Conservation (phyloP, 2,888 invertebrate genomes). For the Scelioninae gen. 2 region DNA sequence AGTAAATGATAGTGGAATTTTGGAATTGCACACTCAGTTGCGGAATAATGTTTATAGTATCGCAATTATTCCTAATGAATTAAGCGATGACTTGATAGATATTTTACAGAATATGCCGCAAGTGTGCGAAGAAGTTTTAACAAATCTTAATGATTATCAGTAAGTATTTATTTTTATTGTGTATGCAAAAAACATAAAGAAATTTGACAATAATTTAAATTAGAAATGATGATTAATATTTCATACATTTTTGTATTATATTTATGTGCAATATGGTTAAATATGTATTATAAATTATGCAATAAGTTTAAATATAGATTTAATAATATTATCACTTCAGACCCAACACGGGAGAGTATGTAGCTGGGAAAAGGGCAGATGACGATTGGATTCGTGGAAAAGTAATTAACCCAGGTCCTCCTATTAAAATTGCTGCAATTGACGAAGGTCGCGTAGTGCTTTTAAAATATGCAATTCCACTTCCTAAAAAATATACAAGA, state of each 20-base stretch:
- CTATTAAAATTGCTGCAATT: constrained; percentile 62
- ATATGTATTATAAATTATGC: too few relatives aligned
- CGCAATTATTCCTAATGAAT: constrained; percentile 51
- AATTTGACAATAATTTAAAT: too few relatives aligned
- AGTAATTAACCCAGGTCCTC: constrained; percentile 56
- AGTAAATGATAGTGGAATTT: constrained; percentile 40
- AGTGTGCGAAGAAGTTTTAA: constrained; percentile 35
- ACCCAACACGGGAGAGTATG: constrained; percentile 64
- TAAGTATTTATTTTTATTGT: constrained; percentile 35
- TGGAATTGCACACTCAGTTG: constrained; percentile 58
- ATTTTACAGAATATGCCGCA: constrained; percentile 54
- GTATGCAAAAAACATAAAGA: too few relatives aligned
- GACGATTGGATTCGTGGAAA: constrained; percentile 69
- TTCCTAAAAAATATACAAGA: constrained; percentile 59
- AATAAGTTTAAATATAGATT: not conserved
- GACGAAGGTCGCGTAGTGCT: constrained; percentile 67
- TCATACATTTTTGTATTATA: too few relatives aligned
- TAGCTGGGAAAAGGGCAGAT: constrained; percentile 63
- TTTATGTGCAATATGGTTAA: too few relatives aligned
- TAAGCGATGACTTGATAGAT: constrained; percentile 29
- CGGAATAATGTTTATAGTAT: constrained; percentile 56
- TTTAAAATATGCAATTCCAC: constrained; percentile 59
- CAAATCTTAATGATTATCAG: constrained; percentile 44
- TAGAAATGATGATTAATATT: too few relatives aligned
- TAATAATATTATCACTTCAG: constrained; percentile 44